Evolutionary conservation across 1,140 invertebrate genomes (phyloP).

Genomic region (Cherax quadricarinatus): DNA sequence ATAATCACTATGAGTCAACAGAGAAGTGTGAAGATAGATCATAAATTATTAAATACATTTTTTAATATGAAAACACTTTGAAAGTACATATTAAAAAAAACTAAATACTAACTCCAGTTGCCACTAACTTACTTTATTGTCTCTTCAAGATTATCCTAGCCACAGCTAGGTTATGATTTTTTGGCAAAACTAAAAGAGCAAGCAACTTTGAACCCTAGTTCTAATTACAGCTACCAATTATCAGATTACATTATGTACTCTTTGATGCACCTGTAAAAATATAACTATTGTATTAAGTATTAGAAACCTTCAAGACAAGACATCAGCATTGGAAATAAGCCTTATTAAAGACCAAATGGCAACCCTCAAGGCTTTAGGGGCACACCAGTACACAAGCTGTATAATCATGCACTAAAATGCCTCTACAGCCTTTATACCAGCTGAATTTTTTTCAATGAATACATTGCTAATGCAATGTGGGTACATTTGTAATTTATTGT

Average conservation of each 20-base stretch:
- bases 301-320: neutral
- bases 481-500: no score
- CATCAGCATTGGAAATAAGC: neutral
- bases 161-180: neutral
- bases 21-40: neutral
- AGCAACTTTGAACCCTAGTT: neutral
- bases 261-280: no score
- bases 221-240: no score
- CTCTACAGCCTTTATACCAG: no score
- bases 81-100: neutral
- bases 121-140: neutral
- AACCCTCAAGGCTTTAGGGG: neutral
- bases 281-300: no score
- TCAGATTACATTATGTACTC: no score
- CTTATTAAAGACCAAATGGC: neutral
- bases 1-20: neutral
- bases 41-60: conserved; percentile 5
- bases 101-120: neutral
- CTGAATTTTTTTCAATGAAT: no score
- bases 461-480: no score
- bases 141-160: neutral
- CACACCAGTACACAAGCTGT: no score
- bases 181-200: neutral
- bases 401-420: no score
- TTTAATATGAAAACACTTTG: neutral